Evolutionary conservation across 2,113 vertebrate genomes (phyloP).

Genomic region (Bubo scandiacus): DNA sequence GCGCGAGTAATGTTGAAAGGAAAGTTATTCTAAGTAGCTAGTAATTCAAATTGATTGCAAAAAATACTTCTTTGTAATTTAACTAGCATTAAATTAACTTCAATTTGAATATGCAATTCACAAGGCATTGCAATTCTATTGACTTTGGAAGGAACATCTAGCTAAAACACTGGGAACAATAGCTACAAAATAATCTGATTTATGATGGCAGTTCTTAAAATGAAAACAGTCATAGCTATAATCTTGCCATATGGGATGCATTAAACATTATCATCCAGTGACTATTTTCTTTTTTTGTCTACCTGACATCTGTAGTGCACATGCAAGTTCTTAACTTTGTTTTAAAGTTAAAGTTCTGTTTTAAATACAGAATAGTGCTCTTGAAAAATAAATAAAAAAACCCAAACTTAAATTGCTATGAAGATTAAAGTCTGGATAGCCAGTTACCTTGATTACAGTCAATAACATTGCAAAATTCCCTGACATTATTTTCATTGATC

Average conservation of each 20-base stretch:
- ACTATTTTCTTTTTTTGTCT: background rate
- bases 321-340: background rate
- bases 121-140: background rate
- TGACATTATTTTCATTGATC: constrained; percentile 99
- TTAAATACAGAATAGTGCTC: constrained; percentile 15
- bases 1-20: background rate
- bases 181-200: background rate
- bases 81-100: background rate
- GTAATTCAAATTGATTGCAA: background rate
- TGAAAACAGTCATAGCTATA: background rate
- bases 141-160: background rate
- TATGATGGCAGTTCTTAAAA: background rate
- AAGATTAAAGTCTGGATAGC: constrained; percentile 66
- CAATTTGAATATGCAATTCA: background rate
- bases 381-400: background rate
- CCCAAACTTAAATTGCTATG: constrained; percentile 32
- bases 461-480: constrained; percentile 99
- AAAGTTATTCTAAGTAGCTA: background rate
- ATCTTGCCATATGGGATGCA: background rate
- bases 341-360: constrained; percentile 8
- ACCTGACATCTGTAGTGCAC: background rate
- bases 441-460: constrained; percentile 99
- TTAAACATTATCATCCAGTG: background rate
- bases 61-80: background rate
- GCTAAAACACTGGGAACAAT: background rate